Percentiles rank a stretch among this genome's conserved stretches.
These are phyloP conservation scores for Epistrophe grossulariae DNA, from an alignment of 2,888 invertebrate species.

Conservation along the genomic window DNA sequence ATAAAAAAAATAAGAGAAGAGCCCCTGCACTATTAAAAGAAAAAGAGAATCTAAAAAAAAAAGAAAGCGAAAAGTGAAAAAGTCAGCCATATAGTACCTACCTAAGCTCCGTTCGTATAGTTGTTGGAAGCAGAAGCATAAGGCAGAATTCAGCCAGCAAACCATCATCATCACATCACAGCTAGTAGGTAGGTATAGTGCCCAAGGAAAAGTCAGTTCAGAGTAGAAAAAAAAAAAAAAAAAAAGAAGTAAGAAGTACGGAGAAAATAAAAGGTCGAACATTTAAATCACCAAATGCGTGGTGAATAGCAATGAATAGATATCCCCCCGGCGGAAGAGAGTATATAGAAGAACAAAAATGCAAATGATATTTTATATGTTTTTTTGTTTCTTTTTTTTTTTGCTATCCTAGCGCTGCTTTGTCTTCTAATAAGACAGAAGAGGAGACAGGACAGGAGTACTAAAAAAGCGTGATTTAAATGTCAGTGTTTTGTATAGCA, in stretches of 20 bases:
- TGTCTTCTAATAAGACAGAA: slow-evolving; percentile 70
- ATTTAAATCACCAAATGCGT: slow-evolving; percentile 75
- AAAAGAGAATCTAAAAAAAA: slow-evolving; percentile 20
- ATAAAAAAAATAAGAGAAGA: slow-evolving; percentile 22
- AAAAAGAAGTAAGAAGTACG: slow-evolving; percentile 25
- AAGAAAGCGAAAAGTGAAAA: slow-evolving; percentile 65
- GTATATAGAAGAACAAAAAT: slow-evolving; percentile 28
- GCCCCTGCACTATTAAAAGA: slow-evolving; percentile 36
- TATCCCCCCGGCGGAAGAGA: slow-evolving; percentile 36
- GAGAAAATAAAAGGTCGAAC: slow-evolving; percentile 72
- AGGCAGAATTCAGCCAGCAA: slow-evolving; percentile 23
- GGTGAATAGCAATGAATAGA: slow-evolving; percentile 75
- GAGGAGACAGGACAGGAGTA: slow-evolving; percentile 59
- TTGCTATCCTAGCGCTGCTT: slow-evolving; percentile 1
- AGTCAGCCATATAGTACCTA: slow-evolving; percentile 46
- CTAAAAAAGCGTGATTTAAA: slow-evolving; percentile 72
- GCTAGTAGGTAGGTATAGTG: slow-evolving; percentile 28
- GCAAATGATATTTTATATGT: slow-evolving; percentile 36
- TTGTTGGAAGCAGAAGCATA: slow-evolving; percentile 12
- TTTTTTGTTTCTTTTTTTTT: too few species aligned
- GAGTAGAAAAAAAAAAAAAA: not conserved
- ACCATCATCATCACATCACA: not conserved
- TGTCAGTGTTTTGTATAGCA: slow-evolving; percentile 73
- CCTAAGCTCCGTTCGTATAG: not conserved
- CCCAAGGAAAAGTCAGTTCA: slow-evolving; percentile 40